Base-by-base conservation (phyloP, 2,888 invertebrate species). In the Nematopogon swammerdamellus region DNA sequence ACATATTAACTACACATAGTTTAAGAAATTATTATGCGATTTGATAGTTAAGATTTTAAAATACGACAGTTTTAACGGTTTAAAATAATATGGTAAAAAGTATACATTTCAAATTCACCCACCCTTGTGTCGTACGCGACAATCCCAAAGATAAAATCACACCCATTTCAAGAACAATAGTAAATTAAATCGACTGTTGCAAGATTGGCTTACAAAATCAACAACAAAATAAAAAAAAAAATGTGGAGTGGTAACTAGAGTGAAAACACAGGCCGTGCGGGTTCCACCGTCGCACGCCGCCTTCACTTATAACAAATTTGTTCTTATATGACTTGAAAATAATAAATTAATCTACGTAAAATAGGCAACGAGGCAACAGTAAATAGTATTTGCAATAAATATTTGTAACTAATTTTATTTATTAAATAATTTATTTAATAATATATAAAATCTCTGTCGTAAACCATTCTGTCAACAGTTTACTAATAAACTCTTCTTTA, bases 351-450 rank as follows among this genome's bases (percentile, higher is more conserved):
- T 36, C 36, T 36, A 36, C 4, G 25, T 8, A 25, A 25, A 25
- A 25, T 25, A 25, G 25, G 25, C 25, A 25, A 36, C 8, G 62
- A 68, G 60, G 64, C 64, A 68, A 70, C 65, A 62, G 63, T 62
- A 58, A 63, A 67, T 66, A 69, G 59, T 67, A 61, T 62, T 64
- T 62, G 63, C 55, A 67, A 67, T 72, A 71, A 71, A 72, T 70
- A 72, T 59, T 60, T 58, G 36, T 36, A 36, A 59, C 57, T 62
- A 56, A 63, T 63, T 64, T 70, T 65, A 70, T 66, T 19, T 43
- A 19, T 36, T 29, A 18, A 48, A 19, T 29, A 25, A 20, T 20
- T n/a, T 16, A 47, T 29, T 47, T 29, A 47, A 29, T 16, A 17
- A 48, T 48, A 43, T 19, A 18, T 48, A 43, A 48, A 44, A 44